Conservation (phyloP, 2,888 invertebrate genomes). For the Stictocephala bisonia region DNA sequence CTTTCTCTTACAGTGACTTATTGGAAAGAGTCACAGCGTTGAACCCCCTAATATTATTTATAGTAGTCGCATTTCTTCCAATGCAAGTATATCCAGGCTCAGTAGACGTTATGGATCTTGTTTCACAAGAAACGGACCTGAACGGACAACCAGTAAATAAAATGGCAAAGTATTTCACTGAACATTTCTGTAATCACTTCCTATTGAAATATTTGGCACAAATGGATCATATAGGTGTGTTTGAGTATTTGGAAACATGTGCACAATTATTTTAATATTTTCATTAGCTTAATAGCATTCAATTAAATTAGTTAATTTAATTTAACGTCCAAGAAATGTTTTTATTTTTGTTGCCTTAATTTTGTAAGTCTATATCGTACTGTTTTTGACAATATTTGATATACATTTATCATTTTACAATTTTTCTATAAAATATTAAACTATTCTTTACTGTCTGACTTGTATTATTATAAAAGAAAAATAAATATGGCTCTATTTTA, state of each 20-base stretch:
- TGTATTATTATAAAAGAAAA: too few relatives aligned
- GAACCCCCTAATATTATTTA: neutral
- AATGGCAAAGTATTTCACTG: neutral
- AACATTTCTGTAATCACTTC: neutral
- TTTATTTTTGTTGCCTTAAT: too few relatives aligned
- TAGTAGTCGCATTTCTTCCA: neutral
- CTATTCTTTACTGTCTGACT: too few relatives aligned
- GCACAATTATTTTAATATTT: too few relatives aligned
- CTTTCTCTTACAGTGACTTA: neutral
- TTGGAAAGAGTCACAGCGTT: neutral
- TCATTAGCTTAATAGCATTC: too few relatives aligned
- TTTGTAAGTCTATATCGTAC: too few relatives aligned
- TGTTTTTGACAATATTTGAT: too few relatives aligned
- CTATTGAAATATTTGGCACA: neutral
- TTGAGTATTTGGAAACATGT: neutral
- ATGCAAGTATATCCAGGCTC: neutral
- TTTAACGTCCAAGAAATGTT: too few relatives aligned
- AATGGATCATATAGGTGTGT: neutral
- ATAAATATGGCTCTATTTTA: too few relatives aligned
- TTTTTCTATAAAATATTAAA: too few relatives aligned
- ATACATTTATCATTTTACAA: too few relatives aligned
- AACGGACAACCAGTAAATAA: neutral
- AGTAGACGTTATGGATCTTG: neutral
- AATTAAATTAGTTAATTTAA: too few relatives aligned
- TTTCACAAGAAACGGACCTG: neutral